These are phyloP conservation scores for Microcebus griseorufus DNA, from an alignment of 2,113 vertebrate species.

Conservation along the genomic window DNA sequence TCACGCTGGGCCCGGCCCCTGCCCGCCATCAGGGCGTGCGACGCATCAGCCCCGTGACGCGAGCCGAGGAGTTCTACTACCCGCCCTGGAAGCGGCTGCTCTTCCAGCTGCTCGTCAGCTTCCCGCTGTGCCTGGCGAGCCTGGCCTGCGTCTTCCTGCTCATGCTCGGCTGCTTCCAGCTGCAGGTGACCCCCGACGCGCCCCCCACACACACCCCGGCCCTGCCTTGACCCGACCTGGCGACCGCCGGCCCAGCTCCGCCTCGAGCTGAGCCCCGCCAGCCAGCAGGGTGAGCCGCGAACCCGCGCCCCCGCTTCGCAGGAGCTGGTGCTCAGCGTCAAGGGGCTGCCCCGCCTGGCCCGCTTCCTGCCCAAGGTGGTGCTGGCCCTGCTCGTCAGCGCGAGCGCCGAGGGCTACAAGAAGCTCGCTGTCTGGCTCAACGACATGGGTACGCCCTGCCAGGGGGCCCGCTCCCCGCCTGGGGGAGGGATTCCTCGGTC, in stretches of 20 bases:
- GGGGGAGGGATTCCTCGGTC: neutral
- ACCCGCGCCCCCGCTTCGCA: conserved; percentile 41
- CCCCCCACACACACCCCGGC: no score
- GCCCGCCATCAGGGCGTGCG: conserved; percentile 88
- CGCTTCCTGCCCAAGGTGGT: conserved; percentile 96
- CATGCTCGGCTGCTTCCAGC: conserved; percentile 97
- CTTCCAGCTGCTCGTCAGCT: conserved; percentile 95
- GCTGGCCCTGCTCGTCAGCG: conserved; percentile 94
- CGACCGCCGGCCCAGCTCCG: neutral
- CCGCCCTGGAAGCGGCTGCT: conserved; percentile 95
- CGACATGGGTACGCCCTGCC: conserved; percentile 91
- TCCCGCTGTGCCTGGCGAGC: conserved; percentile 94
- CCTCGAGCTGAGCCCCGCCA: neutral
- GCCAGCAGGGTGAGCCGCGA: neutral
- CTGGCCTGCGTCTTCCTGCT: conserved; percentile 95
- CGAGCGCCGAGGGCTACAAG: conserved; percentile 96
- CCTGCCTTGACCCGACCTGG: neutral
- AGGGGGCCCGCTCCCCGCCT: neutral
- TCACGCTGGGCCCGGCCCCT: rapidly evolving
- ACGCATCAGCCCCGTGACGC: conserved; percentile 94
- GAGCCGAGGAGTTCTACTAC: conserved; percentile 95
- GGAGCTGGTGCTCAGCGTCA: conserved; percentile 96
- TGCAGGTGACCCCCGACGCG: conserved; percentile 89
- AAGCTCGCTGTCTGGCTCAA: conserved; percentile 98
- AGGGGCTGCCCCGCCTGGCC: conserved; percentile 93